Percentiles rank a stretch among this genome's conserved stretches.
phyloP scores from a whole-genome alignment of 2,888 invertebrate species.

The Megastigmus dorsalis region DNA sequence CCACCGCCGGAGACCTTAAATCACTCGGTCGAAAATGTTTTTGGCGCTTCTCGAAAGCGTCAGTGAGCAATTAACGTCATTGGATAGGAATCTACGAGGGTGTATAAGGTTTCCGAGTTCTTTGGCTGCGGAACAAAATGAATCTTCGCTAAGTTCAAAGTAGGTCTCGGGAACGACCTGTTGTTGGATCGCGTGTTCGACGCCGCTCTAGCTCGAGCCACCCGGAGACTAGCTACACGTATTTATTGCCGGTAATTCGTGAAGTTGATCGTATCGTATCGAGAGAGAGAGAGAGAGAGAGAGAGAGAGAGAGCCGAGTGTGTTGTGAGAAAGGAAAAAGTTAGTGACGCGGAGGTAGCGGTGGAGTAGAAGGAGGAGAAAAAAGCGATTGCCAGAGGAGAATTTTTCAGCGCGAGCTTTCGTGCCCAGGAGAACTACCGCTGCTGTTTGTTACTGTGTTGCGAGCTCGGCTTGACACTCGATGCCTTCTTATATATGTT shows the following conservation, averaged over 20 bases:
- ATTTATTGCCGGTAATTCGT: slow-evolving; percentile 49
- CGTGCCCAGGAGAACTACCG: too few species aligned
- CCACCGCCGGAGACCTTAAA: background rate
- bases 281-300: background rate
- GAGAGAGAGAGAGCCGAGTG: background rate
- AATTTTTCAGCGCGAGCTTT: too few species aligned
- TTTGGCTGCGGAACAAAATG: slow-evolving; percentile 19
- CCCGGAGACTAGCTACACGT: slow-evolving; percentile 17
- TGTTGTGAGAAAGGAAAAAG: background rate
- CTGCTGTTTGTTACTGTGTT: too few species aligned
- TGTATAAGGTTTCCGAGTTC: slow-evolving; percentile 23
- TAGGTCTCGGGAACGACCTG: slow-evolving; percentile 43
- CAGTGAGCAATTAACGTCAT: slow-evolving; percentile 35
- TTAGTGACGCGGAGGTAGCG: background rate
- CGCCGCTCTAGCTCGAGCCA: background rate
- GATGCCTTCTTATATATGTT: too few species aligned
- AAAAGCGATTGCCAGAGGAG: too few species aligned
- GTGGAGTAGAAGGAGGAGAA: background rate
- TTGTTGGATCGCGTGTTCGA: slow-evolving; percentile 45
- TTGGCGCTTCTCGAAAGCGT: slow-evolving; percentile 23
- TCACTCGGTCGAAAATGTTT: background rate
- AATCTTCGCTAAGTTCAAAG: slow-evolving; percentile 44
- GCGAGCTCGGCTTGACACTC: too few species aligned
- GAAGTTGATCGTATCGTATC: slow-evolving; percentile 36
- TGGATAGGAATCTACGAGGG: slow-evolving; percentile 41